Evolutionary conservation across 2,113 vertebrate genomes (phyloP), one percentile per base, ranked within the genome.

Genomic region (Ancistrus triradiatus): DNA sequence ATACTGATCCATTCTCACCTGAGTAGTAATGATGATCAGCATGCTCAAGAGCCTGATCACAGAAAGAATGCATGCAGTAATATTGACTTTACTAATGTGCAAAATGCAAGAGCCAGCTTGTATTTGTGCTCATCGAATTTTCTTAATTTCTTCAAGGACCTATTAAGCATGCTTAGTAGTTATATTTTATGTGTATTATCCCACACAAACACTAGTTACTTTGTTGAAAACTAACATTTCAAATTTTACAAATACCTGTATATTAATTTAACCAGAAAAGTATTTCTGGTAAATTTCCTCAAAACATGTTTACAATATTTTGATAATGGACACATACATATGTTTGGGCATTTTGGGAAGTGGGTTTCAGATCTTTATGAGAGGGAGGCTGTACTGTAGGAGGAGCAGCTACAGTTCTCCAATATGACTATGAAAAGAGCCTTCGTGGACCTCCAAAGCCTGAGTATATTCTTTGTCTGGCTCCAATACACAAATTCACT

Each of bases 381-480:
- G 14, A 50, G 19, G 53, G 42, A 55, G 56, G 59, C 31, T 53
- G 44, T 47, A n/a, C 9, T 53, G 24, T 55, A 68, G 71, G 73
- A 65, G 69, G 69, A 40, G 61, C 63, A 48, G 37, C 37, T 63
- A 58, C 74, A 72, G 66, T 64, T 74, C 76, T 78, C 33, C 74
- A 60, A 57, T 70, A 81, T 84, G 81, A 85, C 83, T 86, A 84
- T 86, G 84, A 86, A 87, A 69, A 81, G 78, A 38, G 2, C 4
- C 35, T 38, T 11, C 35, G 10, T 38, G 4, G 47, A 40, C 55
- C 51, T 53, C 21, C 10, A 53, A 49, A 64, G 75, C 60, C 47
- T 49, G 22, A 66, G 75, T 57, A 77, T 81, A 84, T 85, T 87
- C 80, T 70, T 47, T 55, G 87, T 87, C 87, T 89, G 87, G 83